Evolutionary conservation across 1,140 invertebrate genomes (phyloP), one percentile per base, ranked within the genome.

Genomic region (Cydia amplana): DNA sequence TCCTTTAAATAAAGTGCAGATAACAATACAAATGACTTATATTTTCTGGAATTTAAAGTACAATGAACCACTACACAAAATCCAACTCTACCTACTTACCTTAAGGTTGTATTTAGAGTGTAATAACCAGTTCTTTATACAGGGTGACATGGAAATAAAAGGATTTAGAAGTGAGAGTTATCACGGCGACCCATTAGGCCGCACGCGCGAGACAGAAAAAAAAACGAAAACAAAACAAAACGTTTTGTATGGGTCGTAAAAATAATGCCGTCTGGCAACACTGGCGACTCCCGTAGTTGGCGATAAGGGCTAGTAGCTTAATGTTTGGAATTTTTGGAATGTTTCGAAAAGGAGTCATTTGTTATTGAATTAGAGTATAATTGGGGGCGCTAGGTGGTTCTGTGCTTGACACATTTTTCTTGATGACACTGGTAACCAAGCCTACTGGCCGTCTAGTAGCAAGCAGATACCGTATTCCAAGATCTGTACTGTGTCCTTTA

Each of bases 111-210:
- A 55, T 80, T 78, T 84, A 10, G 28, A 63, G 73, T 77, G 76
- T 12, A 7, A 12, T 28, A 18, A 28, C 14, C 36, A 49, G 60
- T 76, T 65, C 80, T 83, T 85, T 85, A 60, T 60, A 84, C 75
- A 72, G 85, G 84, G 86, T 89, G 90, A 90, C 84, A 90, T 83
- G 81, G 83, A 83, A 85, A 88, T 89, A 91, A 89, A 88, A 90
- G 87, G 86, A 87, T 87, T 85, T 82, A 87, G 88, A 90, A 92
- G 91, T 92, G 90, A 92, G 91, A 92, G 88, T 91, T 92, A 92
- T 92, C 91, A 91, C 90, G 77, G 87, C 83, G 85, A 81, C 81
- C 88, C 90, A 92, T 92, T 92, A 90, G 83, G 75, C 82, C 88
- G 91, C 91, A 92, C 91, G 90, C 89, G 91, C 90, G 86, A 84